Evolutionary conservation across 2,113 vertebrate genomes (phyloP), one percentile per base, ranked within the genome.

Genomic region (Oophaga pumilio): DNA sequence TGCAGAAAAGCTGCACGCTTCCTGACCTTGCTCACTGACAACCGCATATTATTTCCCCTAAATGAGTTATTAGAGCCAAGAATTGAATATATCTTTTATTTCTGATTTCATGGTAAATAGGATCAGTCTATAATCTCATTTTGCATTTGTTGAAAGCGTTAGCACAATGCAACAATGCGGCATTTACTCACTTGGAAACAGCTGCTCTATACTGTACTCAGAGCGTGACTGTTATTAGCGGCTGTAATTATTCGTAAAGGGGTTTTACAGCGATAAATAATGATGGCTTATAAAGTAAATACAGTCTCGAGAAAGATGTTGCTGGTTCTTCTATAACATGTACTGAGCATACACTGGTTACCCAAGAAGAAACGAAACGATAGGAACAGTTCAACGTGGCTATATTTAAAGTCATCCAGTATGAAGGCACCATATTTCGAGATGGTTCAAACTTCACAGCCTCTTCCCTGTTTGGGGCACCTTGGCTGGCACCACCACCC

Each of bases 91-190:
- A 68, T 66, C 59, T 62, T 33, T 82, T 82, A 64, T 82, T 64
- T 49, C 50, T 68, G 15, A 66, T 82, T 64, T 82, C 43, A 66
- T 66, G 43, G 80, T 62, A 82, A 82, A 66, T 43, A n/a, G 56
- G 78, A 81, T 81, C 78, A 81, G 62, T 68, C 43, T 82, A 50
- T 82, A 82, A 82, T 82, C 80, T 14, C 62, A 82, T 82, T 50
- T 64, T 14, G 76, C 20, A 50, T 82, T 26, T 15, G 15, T 79
- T 18, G 20, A 50, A 33, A 26, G 28, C 1, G 11, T 43, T 14
- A 53, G 22, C 9, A 79, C 9, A 79, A 26, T 79, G 12, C 52
- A 59, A 69, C n/a, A 24, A 24, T 69, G 66, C 11, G 26, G 2
- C 20, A 52, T 59, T 15, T 17, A 43, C 15, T 73, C 14, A 49